phyloP scores from a whole-genome alignment of 1,140 invertebrate genomes.

The Procambarus virginalis region DNA sequence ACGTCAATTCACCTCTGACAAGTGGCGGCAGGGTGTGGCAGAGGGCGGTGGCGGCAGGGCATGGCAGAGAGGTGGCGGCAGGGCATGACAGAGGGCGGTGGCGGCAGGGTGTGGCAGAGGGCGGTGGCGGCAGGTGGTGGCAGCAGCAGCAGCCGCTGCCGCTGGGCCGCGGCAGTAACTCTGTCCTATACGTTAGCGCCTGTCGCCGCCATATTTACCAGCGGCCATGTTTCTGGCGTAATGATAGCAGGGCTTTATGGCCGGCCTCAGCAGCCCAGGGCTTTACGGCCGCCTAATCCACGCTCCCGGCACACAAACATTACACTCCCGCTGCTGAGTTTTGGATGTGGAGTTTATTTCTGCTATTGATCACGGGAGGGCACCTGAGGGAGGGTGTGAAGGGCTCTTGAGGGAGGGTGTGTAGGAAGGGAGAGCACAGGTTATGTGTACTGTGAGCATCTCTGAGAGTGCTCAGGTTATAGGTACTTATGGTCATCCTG shows the following conservation, averaged over 20 bases:
- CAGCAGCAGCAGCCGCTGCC: no score
- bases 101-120: not conserved
- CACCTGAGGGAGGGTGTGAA: not conserved
- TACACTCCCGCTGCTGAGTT: not conserved
- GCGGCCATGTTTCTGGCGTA: slow-evolving; percentile 16
- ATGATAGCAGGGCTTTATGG: slow-evolving; percentile 23
- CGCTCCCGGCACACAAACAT: not conserved
- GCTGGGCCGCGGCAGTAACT: not conserved
- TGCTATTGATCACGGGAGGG: not conserved
- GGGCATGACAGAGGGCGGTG: not conserved
- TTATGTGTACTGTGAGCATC: no score
- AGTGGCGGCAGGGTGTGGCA: no score
- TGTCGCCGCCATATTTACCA: slow-evolving; percentile 37
- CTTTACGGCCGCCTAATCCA: not conserved
- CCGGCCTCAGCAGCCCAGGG: not conserved
- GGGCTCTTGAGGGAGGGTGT: no score
- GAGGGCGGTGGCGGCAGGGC: no score
- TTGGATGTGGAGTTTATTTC: slow-evolving; percentile 2
- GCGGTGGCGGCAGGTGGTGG: not conserved
- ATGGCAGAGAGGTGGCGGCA: no score
- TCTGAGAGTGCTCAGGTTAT: no score
- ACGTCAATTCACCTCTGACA: no score
- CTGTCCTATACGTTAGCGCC: slow-evolving; percentile 12
- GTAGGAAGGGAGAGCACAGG: no score
- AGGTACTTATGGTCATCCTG: no score